A percentile compares a stretch with the other conserved stretches of the same genome.
Conservation (phyloP, 30 jellyfish, hydroid and myxozoan species). For the Aurelia aurita complex sp. Pacific region DNA sequence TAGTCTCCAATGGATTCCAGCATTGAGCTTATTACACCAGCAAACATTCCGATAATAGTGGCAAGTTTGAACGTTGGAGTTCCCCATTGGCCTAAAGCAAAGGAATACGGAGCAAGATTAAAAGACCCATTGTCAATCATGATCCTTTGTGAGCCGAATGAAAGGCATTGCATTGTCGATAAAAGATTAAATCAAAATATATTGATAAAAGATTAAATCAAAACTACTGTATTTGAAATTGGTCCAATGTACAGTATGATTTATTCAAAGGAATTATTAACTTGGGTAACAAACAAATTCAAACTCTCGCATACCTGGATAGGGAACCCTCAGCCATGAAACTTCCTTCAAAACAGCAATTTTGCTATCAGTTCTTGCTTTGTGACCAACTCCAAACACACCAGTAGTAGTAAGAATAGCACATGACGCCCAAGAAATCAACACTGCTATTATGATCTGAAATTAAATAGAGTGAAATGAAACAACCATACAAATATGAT, state of each 20-base stretch:
- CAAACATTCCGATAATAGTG: constrained; percentile 88
- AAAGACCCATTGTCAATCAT: no score
- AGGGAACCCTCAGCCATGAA: constrained; percentile 89
- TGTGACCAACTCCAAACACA: constrained; percentile 65
- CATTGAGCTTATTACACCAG: constrained; percentile 93
- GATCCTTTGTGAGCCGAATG: no score
- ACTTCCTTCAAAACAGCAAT: constrained; percentile 49
- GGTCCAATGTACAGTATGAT: no score
- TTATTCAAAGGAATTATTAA: no score
- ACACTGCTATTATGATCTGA: constrained; percentile 65
- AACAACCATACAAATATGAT: no score
- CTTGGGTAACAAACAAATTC: neutral
- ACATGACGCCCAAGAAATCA: constrained; percentile 68
- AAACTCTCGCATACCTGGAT: constrained; percentile 71
- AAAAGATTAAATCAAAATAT: no score
- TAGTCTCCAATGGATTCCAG: constrained; percentile 94
- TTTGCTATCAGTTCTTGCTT: constrained; percentile 81
- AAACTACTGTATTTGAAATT: no score
- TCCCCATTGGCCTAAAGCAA: constrained; percentile 95
- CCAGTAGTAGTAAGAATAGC: constrained; percentile 72
- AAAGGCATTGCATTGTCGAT: no score
- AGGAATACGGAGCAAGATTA: neutral
- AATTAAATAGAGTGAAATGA: neutral
- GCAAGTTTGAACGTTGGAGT: constrained; percentile 75
- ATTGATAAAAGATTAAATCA: no score